A percentile compares a stretch with the other conserved stretches of the same genome.
Conservation (phyloP, 2,113 vertebrate species). For the Myodes glareolus region DNA sequence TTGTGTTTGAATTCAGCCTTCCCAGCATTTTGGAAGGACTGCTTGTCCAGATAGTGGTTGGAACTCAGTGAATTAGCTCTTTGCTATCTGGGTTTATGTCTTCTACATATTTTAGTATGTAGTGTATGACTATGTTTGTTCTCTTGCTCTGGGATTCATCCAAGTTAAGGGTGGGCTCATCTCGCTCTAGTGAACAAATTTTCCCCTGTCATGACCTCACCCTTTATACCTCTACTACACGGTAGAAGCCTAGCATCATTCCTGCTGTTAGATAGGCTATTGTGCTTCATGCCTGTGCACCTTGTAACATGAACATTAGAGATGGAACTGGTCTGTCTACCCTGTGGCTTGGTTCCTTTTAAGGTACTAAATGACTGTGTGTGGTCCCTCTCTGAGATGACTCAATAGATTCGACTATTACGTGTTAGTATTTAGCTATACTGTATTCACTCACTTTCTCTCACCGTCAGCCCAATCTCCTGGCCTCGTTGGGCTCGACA, state of each 20-base stretch:
- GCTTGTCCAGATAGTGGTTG: neutral
- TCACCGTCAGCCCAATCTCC: neutral
- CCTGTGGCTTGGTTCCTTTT: neutral
- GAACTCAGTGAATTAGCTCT: too few species aligned
- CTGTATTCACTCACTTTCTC: too few species aligned
- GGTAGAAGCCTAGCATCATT: neutral
- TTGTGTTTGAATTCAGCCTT: neutral
- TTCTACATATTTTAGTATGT: neutral
- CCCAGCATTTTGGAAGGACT: neutral
- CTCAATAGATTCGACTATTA: neutral
- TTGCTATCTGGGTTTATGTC: neutral
- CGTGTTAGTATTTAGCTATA: neutral
- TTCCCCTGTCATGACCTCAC: neutral
- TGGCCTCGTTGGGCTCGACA: neutral
- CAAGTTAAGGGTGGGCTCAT: too few species aligned
- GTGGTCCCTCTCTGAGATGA: neutral
- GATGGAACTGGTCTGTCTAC: neutral
- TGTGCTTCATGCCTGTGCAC: neutral
- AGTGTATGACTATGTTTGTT: neutral
- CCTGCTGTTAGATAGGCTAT: too few species aligned
- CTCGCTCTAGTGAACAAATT: neutral
- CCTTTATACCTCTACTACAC: neutral
- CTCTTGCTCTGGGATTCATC: neutral
- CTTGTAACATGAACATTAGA: neutral
- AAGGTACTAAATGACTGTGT: neutral